Evolutionary conservation across 2,888 invertebrate species (phyloP), one percentile per base, ranked within the genome.

Genomic region (Trilocha varians): DNA sequence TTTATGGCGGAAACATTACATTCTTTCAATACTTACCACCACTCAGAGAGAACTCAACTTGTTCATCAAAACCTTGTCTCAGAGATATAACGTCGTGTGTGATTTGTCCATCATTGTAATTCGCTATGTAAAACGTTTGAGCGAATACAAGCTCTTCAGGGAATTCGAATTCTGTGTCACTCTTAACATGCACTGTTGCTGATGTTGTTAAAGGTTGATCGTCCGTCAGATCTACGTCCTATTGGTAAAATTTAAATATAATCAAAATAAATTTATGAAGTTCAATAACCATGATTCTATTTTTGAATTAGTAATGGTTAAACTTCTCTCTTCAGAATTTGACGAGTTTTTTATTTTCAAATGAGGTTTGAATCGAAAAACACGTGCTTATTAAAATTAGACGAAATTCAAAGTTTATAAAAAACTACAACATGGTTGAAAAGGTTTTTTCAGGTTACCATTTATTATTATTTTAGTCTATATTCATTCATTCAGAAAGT

Each of bases 101-200:
- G 16, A 80, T 52, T 41, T 72, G 50, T 13, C 65, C 61, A 4
- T 49, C 51, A 1, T 68, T 70, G 48, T 88, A 88, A 16, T 61
- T 60, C 8, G 77, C 87, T 16, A 68, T 56, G 53, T 87, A 88
- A 48, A 76, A 78, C 9, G 84, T 47, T 53, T 72, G 54, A 1
- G 67, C 58, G 59, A 89, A 88, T 14, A 74, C 58, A 14, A 79
- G 86, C 39, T 80, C 78, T 32, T 77, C 78, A 1, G 87, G 84
- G 32, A 86, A 60, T 54, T 73, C 65, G 47, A 75, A 75, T 33
- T 68, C 59, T 11, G 65, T 51, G 50, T 84, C 75, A 8, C 75
- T 68, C 37, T 57, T 47, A 16, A 88, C 70, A 13, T 59, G 70
- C 5, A 87, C 46, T 13, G 66, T 72, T 2, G 71, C 68, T 11